Evolutionary conservation across 2,888 invertebrate genomes (phyloP).

Genomic region (Craniophora ligustri): DNA sequence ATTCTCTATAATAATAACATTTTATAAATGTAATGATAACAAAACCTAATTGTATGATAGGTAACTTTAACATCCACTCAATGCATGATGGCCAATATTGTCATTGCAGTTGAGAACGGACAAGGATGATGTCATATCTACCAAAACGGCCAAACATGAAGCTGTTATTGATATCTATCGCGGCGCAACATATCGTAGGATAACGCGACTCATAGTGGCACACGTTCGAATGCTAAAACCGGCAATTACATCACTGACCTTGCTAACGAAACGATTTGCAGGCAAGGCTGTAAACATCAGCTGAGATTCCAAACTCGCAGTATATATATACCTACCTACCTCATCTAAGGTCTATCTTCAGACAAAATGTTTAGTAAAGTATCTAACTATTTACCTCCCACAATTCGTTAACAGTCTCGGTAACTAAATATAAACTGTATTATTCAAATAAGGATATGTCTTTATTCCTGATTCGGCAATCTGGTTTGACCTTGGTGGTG

Average conservation of each 20-base stretch:
- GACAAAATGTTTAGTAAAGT: slow-evolving; percentile 22
- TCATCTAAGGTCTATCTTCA: background rate
- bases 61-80: too few relatives aligned
- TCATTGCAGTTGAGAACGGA: slow-evolving; percentile 13
- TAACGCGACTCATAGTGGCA: slow-evolving; percentile 64
- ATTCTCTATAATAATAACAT: too few relatives aligned
- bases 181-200: slow-evolving; percentile 40
- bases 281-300: slow-evolving; percentile 74
- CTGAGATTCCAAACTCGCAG: slow-evolving; percentile 68
- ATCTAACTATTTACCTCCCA: slow-evolving; percentile 35
- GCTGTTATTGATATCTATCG: slow-evolving; percentile 24
- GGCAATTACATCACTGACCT: slow-evolving; percentile 87
- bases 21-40: too few relatives aligned
- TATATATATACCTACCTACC: slow-evolving; percentile 9
- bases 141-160: slow-evolving; percentile 71
- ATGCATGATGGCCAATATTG: too few relatives aligned
- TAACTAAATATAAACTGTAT: slow-evolving; percentile 37
- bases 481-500: slow-evolving; percentile 57
- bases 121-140: slow-evolving; percentile 79
- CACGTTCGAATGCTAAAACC: slow-evolving; percentile 80
- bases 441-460: slow-evolving; percentile 65
- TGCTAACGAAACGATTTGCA: slow-evolving; percentile 71
- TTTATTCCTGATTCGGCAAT: slow-evolving; percentile 58
- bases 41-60: too few relatives aligned
- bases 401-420: slow-evolving; percentile 36